Evolutionary conservation across 2,888 invertebrate genomes (phyloP).

Genomic region (Ectemnius continuus): DNA sequence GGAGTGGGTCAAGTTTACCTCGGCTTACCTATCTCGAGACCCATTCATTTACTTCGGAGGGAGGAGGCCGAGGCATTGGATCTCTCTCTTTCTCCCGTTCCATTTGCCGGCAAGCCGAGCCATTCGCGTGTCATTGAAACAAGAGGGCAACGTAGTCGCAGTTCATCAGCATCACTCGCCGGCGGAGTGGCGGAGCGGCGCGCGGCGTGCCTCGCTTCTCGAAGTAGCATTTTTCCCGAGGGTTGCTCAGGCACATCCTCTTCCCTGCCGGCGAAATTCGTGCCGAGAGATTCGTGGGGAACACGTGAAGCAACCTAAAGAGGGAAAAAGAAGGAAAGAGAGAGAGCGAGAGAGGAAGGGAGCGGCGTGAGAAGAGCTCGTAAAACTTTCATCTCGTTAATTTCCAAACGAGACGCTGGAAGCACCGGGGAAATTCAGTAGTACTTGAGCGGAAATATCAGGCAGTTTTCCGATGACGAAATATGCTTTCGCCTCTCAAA

Average conservation of each 20-base stretch:
- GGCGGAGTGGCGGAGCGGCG: too few species aligned
- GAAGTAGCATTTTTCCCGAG: too few species aligned
- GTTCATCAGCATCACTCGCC: too few species aligned
- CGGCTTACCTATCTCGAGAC: slow-evolving; percentile 3
- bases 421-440: neutral
- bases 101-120: neutral
- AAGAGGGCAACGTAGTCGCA: too few species aligned
- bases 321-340: neutral
- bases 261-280: too few species aligned
- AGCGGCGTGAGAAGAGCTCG: neutral
- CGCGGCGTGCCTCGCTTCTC: too few species aligned
- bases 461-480: slow-evolving; percentile 1
- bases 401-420: neutral
- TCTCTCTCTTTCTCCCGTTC: slow-evolving; percentile 5
- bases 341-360: neutral
- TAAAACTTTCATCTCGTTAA: slow-evolving; percentile 1
- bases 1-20: slow-evolving; percentile 57
- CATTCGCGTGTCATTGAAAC: too few species aligned
- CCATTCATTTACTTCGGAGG: slow-evolving; percentile 15
- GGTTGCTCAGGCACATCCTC: too few species aligned
- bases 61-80: slow-evolving; percentile 2
- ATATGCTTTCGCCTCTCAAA: neutral
- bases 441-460: neutral
- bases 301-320: neutral
- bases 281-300: too few species aligned